phyloP scores from a whole-genome alignment of 2,888 invertebrate genomes.

The Melanargia galathea region DNA sequence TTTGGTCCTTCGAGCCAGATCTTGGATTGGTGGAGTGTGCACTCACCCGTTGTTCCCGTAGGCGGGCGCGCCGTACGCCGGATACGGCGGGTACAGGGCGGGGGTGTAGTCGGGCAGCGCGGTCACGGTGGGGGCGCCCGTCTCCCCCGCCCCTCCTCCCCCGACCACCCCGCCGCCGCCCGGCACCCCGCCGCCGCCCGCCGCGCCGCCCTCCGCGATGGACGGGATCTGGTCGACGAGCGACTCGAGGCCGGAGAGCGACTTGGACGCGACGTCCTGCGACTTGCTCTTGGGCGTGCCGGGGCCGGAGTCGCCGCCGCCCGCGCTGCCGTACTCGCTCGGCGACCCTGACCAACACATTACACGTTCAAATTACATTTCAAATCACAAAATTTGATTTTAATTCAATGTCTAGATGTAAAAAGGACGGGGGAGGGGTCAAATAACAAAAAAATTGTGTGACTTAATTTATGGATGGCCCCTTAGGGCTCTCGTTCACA shows the following conservation, averaged over 20 bases:
- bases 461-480: no score
- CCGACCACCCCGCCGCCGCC: constrained; percentile 40
- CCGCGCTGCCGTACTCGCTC: constrained; percentile 63
- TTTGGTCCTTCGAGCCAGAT: neutral
- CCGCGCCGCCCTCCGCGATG: constrained; percentile 85
- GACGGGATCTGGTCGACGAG: constrained; percentile 95
- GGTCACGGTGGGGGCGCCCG: constrained; percentile 55
- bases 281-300: constrained; percentile 70
- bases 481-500: no score
- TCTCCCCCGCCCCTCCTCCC: constrained; percentile 64
- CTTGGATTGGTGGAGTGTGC: neutral
- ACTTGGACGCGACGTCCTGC: constrained; percentile 92
- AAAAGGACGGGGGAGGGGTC: no score
- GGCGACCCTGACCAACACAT: constrained; percentile 57
- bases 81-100: constrained; percentile 66
- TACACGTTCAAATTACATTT: neutral
- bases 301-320: constrained; percentile 37
- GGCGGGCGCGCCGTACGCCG: constrained; percentile 60
- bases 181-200: constrained; percentile 54
- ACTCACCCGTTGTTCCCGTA: constrained; percentile 67
- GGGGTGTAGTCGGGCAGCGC: constrained; percentile 56
- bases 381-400: no score
- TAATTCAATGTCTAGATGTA: no score
- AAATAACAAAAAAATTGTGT: no score
- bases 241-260: constrained; percentile 92